Evolutionary conservation across 2,113 vertebrate genomes (phyloP), one percentile per base, ranked within the genome.

Genomic region (Mastomys coucha): DNA sequence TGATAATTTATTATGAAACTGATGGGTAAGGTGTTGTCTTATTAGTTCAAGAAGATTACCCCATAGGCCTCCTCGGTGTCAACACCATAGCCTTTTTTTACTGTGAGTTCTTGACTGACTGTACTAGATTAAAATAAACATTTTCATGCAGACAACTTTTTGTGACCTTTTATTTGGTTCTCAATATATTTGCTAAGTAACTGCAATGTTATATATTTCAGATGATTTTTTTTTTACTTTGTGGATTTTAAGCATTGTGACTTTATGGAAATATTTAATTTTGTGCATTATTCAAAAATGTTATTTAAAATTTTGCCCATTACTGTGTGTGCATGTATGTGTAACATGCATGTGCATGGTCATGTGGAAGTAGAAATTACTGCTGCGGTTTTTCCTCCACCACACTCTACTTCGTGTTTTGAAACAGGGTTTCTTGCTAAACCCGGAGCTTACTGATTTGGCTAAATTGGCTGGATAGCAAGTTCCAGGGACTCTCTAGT

Each of bases 241-340:
- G 7, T 84, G 80, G n/a, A 89, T 87, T 89, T 28, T 81, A 65
- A 94, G 80, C 14, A 90, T 75, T 84, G 24, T 88, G 26, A 88
- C 65, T 51, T 82, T 49, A 67, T 17, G 86, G 26, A 94, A 93
- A 92, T 31, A 90, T 78, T 93, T 92, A 90, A 80, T 75, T 88
- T 94, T 94, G 80, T 96, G 31, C 9, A 94, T 69, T 86, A 26
- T 20, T 67, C n/a, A 28, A 65, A 33, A 86, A 31, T 84, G 26
- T 85, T 45, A 45, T 49, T 20, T 67, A 67, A 67, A 70, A 45
- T 51, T 36, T 65, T 69, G 42, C 60, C 36, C 58, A 14, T 65
- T 45, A 28, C 26, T 20, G 16, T 33, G 31, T 36, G 2, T 69
- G 10, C 16, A 33, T 20, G 4, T 45, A 26, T 65, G 24, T 31